Base-by-base conservation (phyloP, 2,113 vertebrate genomes). In the Triplophysa siluroides region DNA sequence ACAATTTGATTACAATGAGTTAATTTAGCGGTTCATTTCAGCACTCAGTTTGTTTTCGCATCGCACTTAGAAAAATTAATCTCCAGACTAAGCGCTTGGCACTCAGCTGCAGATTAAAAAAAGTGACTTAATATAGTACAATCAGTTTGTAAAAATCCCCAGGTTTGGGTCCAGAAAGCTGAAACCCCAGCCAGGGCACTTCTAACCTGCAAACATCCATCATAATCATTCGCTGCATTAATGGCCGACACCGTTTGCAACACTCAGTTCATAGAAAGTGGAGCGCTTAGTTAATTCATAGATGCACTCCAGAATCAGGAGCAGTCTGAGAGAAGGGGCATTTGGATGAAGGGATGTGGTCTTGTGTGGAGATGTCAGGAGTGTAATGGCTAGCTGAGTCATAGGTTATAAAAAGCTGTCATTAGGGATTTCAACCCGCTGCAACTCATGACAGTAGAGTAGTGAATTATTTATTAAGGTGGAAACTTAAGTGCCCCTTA, bases 381-480 rank as follows among this genome's bases (percentile, higher is more conserved):
- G 85, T 84, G 87, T 91, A 92, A 92, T 91, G 86, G 89, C 86
- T 82, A 82, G 89, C 89, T 91, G 92, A 92, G 91, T 92, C 92
- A 91, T 92, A 92, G 91, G 91, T 93, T 92, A 92, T 92, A 91
- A 92, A 92, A 93, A 91, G 89, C 90, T 91, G 90, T 92, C 90
- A 92, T 91, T 90, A 89, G 90, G 89, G 92, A 92, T 91, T 91
- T 90, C 89, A 90, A 87, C 90, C 91, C 89, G 90, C 88, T 89
- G 88, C 89, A 91, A 87, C 88, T 91, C 88, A 92, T 91, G 90
- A 91, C 89, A 87, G 85, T 85, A 83, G 86, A 86, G 84, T 87
- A 81, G 85, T 92, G 89, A 93, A 92, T 92, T 91, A 93, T 93
- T 93, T 92, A 93, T 91, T 90, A 90, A 83, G 24, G 83, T 87